phyloP scores from a whole-genome alignment of 2,797 vertebrate genomes.

The Rousettus madagascariensis region DNA sequence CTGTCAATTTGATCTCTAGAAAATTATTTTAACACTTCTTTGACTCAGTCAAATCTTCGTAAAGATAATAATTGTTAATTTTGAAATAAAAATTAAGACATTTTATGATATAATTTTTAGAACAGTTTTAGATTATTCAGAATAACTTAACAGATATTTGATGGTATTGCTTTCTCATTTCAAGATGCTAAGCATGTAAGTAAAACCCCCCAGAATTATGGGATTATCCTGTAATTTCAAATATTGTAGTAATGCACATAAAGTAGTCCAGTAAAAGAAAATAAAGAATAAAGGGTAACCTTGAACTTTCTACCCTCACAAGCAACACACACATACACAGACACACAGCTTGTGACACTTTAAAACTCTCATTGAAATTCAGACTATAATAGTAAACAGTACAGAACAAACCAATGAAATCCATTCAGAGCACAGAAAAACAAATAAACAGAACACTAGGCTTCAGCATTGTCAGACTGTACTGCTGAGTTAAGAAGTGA shows the following conservation, averaged over 20 bases:
- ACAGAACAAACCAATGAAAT: constrained; percentile 55
- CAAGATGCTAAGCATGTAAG: neutral
- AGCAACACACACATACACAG: neutral
- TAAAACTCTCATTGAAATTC: constrained; percentile 58
- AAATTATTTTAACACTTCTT: neutral
- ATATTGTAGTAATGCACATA: neutral
- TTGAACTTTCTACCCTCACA: neutral
- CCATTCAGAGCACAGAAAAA: constrained; percentile 37
- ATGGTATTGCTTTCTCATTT: constrained; percentile 24
- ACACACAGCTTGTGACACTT: neutral
- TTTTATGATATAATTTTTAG: neutral
- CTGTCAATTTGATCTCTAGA: neutral
- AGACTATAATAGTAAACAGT: constrained; percentile 28
- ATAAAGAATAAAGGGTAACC: neutral
- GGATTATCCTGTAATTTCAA: neutral
- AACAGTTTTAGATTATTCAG: neutral
- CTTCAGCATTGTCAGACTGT: constrained; percentile 50
- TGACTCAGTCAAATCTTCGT: neutral
- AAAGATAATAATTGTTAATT: neutral
- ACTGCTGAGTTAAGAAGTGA: constrained; percentile 64
- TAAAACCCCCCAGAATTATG: neutral
- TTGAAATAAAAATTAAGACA: neutral
- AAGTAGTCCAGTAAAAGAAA: neutral
- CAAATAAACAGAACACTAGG: constrained; percentile 60
- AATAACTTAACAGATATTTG: neutral